Percentiles rank a stretch among this genome's conserved stretches.
Evolutionary conservation across 2,797 vertebrate genomes (phyloP).

Genomic region (Okamejei kenojei): DNA sequence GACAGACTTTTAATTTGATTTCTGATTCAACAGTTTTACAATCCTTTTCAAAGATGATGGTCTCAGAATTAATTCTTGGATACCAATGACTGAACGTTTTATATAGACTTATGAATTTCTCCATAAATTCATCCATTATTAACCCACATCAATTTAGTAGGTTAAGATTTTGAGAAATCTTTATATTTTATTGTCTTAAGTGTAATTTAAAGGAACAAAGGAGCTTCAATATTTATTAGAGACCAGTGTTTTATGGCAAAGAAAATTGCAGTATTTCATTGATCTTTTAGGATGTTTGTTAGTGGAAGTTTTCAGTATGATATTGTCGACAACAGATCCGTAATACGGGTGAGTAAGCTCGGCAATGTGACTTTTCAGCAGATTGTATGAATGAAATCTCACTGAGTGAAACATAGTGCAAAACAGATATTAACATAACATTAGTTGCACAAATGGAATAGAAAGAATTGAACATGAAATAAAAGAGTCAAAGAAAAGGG

Average conservation of each 20-base stretch:
- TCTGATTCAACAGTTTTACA: not conserved
- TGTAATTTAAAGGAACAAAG: not conserved
- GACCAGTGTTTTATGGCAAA: not conserved
- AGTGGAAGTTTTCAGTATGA: too few relatives aligned
- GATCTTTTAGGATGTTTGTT: too few relatives aligned
- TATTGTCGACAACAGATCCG: too few relatives aligned
- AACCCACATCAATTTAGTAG: not conserved
- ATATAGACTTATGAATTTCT: not conserved
- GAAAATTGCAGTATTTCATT: too few relatives aligned
- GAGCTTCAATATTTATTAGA: not conserved
- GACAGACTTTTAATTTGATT: not conserved
- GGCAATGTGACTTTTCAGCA: too few relatives aligned
- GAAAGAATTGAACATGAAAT: too few relatives aligned
- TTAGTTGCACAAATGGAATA: too few relatives aligned
- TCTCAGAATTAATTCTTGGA: not conserved
- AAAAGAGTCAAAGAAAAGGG: too few relatives aligned
- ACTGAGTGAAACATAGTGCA: too few relatives aligned
- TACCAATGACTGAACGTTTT: not conserved
- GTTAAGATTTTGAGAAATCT: not conserved
- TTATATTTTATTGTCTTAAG: not conserved
- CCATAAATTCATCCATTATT: not conserved
- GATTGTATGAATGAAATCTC: too few relatives aligned
- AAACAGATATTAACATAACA: too few relatives aligned
- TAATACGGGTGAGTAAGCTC: too few relatives aligned
- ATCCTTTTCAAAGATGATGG: not conserved